Evolutionary conservation across 30 jellyfish, hydroid and myxozoan species (phyloP), one percentile per base, ranked within the genome.

Genomic region (Rhopilema esculentum): DNA sequence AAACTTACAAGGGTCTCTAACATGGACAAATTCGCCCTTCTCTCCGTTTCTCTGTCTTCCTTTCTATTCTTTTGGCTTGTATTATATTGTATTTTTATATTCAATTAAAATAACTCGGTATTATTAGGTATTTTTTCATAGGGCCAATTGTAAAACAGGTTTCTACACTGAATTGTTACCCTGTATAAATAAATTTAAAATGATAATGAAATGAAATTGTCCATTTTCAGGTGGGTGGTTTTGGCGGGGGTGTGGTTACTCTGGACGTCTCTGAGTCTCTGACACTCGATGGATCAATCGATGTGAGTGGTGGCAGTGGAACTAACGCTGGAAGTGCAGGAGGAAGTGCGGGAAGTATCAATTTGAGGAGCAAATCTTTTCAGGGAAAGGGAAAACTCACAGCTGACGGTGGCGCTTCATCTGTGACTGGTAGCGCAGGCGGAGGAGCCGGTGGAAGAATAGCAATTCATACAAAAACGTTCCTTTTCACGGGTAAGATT

Each of bases 301-400:
- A 85, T 65, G 94, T 64, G 19, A 85, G 88, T 85, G 94, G 94
- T 26, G 49, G 66, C 1, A n/a, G 53, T 20, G 94, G 94, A 4
- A 29, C 20, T 1, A 33, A 74, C 68, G 76, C 77, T 7, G 88
- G 94, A 32, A 85, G 78, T 27, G 31, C 88, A 48, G 94, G 94
- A 26, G 94, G 94, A 66, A 85, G 94, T 63, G 94, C 88, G 49
- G 94, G 94, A n/a, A 85, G 94, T 33, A 74, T 85, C 21, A 27
- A 52, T 30, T 27, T 85, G 77, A 74, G 65, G 27, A 68, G 84
- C 67, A 74, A 85, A 74, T 31, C 88, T 1, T 62, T 85, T 16
- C 32, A 29, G 28, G 94, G 94, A 4, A 85, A 76, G 25, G 94
- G 94, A 9, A 73, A 63, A 7, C 62, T 85, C 19, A 19, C 53